phyloP scores from a whole-genome alignment of 1,140 invertebrate species.

The Ostrea edulis region DNA sequence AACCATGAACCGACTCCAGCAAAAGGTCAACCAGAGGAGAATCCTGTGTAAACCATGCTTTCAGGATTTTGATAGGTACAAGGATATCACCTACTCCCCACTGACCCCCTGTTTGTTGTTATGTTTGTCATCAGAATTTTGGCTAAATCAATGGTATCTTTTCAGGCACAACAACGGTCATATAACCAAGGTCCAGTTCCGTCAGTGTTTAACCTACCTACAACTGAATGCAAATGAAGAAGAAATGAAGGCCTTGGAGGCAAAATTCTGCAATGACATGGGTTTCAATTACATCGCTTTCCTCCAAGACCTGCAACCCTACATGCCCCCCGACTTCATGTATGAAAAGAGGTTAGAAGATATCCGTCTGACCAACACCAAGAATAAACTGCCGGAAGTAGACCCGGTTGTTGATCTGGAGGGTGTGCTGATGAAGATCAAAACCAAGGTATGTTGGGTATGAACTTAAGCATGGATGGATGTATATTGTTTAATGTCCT shows the following conservation, averaged over 20 bases:
- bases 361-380: constrained; percentile 70
- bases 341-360: constrained; percentile 75
- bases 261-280: constrained; percentile 76
- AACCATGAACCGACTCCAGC: constrained; percentile 72
- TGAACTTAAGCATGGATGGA: not conserved
- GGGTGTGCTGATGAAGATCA: constrained; percentile 75
- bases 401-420: constrained; percentile 72
- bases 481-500: too few species aligned
- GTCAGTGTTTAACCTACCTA: constrained; percentile 77
- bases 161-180: constrained; percentile 78
- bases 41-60: constrained; percentile 77
- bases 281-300: constrained; percentile 78
- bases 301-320: constrained; percentile 73
- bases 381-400: constrained; percentile 69
- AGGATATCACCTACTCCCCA: not conserved
- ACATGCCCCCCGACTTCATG: constrained; percentile 69
- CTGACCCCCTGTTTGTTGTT: too few species aligned
- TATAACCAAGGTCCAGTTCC: constrained; percentile 77
- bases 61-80: constrained; percentile 78
- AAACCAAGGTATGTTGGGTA: constrained; percentile 74
- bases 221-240: constrained; percentile 72
- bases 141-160: not conserved
- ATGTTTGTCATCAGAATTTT: too few species aligned
- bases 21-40: constrained; percentile 72
- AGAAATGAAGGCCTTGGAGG: constrained; percentile 75